Evolutionary conservation across 2,888 invertebrate species (phyloP).

Genomic region (Ditylenchus weischeri): DNA sequence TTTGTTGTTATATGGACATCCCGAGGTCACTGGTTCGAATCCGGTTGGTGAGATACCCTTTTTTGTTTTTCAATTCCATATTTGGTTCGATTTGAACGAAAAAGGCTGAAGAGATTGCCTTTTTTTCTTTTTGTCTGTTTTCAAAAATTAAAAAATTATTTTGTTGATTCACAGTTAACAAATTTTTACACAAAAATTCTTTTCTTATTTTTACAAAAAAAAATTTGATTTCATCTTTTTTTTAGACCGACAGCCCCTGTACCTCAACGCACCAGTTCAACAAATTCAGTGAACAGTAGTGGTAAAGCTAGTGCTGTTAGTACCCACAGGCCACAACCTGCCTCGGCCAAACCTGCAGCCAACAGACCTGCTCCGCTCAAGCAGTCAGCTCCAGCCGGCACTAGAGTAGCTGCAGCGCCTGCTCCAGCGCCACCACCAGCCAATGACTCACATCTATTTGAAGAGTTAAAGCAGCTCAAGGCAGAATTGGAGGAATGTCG

Average conservation of each 20-base stretch:
- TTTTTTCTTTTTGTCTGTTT: too few relatives aligned
- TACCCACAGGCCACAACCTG: background rate
- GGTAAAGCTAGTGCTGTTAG: conserved; percentile 12
- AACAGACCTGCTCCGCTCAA: conserved; percentile 8
- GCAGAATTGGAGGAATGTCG: conserved; percentile 47
- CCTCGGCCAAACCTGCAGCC: background rate
- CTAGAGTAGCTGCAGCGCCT: background rate
- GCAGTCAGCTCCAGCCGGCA: conserved; percentile 8
- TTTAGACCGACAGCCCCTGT: background rate
- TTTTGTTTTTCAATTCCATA: too few relatives aligned
- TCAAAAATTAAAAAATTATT: too few relatives aligned
- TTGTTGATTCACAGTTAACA: background rate
- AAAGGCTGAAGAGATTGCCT: too few relatives aligned
- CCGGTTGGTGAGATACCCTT: too few relatives aligned
- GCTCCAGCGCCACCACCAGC: conserved; percentile 13
- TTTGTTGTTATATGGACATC: too few relatives aligned
- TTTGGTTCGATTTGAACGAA: too few relatives aligned
- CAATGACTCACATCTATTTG: conserved; percentile 19
- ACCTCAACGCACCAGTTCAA: conserved; percentile 28
- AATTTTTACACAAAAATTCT: background rate
- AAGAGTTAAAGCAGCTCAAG: conserved; percentile 38
- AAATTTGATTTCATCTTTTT: background rate
- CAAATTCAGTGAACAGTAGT: conserved; percentile 32
- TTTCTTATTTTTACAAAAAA: too few relatives aligned
- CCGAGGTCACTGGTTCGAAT: too few relatives aligned